Conservation (phyloP, 92 coral and sea anemone species). For the Porites divaricata region DNA sequence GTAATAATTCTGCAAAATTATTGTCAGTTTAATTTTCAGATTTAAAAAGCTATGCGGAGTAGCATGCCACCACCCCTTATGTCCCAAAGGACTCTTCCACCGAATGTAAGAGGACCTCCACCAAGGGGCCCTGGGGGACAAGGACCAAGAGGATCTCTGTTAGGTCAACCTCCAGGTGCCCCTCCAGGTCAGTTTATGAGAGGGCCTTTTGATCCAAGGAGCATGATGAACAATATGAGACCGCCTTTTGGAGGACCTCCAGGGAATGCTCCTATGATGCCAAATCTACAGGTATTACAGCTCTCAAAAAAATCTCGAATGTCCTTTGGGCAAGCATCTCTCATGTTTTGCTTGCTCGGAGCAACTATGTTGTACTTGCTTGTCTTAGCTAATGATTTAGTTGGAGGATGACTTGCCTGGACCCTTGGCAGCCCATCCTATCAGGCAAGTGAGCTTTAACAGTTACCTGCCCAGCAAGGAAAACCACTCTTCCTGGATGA, state of each 20-base stretch:
- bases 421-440: no score
- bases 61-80: conserved; percentile 83
- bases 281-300: conserved; percentile 87
- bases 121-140: conserved; percentile 63
- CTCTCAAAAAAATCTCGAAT: no score
- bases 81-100: conserved; percentile 76
- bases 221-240: conserved; percentile 64
- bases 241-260: conserved; percentile 67
- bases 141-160: conserved; percentile 59
- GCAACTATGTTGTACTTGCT: no score
- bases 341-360: no score
- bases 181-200: conserved; percentile 63
- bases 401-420: no score
- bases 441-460: no score
- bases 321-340: no score
- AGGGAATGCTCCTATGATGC: conserved; percentile 59
- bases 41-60: conserved; percentile 63
- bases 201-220: conserved; percentile 72
- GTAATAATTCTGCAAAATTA: not conserved
- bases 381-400: no score
- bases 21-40: not conserved
- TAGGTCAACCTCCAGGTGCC: conserved; percentile 72
- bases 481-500: no score
- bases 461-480: no score
- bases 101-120: conserved; percentile 66